A percentile compares a stretch with the other conserved stretches of the same genome.
Evolutionary conservation across 2,113 vertebrate species (phyloP).

Genomic region (Tachysurus vachellii): DNA sequence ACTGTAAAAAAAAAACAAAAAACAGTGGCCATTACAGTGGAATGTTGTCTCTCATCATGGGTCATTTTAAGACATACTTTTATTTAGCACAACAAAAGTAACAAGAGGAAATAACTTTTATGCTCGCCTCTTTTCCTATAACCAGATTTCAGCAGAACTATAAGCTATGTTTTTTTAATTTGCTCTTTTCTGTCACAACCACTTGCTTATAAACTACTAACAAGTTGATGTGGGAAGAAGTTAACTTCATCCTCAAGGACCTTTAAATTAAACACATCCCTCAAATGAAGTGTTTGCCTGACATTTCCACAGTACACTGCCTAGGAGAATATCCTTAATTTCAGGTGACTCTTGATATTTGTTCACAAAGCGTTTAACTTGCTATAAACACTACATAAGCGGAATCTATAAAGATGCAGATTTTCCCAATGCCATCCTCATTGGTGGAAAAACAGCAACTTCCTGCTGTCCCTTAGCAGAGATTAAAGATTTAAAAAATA

Average conservation of each 20-base stretch:
- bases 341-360: background rate
- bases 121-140: background rate
- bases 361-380: background rate
- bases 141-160: background rate
- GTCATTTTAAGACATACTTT: background rate
- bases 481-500: background rate
- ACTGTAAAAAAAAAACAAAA: background rate
- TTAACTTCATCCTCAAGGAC: background rate
- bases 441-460: background rate
- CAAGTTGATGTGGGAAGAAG: slow-evolving; percentile 2
- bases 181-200: background rate
- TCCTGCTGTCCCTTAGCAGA: background rate
- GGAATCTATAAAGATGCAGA: background rate
- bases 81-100: background rate
- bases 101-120: background rate
- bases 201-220: slow-evolving; percentile 32
- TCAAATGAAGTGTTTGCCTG: slow-evolving; percentile 1
- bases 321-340: slow-evolving; percentile 6
- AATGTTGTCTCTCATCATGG: background rate
- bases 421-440: background rate
- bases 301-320: slow-evolving; percentile 15
- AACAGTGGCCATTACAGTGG: no score
- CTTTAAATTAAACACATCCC: slow-evolving; percentile 4
- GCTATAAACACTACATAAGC: background rate
- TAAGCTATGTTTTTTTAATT: background rate